phyloP scores from a whole-genome alignment of 2,888 invertebrate genomes.

The Hemithea aestivaria region DNA sequence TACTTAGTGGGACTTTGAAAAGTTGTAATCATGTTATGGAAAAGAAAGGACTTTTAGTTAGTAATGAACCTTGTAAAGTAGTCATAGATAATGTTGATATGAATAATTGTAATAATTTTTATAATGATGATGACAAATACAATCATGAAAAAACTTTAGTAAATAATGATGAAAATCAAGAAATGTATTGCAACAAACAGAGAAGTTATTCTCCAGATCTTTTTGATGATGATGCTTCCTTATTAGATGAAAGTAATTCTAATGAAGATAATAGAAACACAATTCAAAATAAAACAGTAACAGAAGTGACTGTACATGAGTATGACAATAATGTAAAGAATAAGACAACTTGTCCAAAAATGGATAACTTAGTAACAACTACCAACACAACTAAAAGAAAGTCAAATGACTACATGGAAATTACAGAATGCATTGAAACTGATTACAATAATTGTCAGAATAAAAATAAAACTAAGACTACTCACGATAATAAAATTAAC shows the following conservation, averaged over 20 bases:
- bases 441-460: no score
- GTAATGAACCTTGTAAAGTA: constrained; percentile 1
- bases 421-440: no score
- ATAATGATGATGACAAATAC: neutral
- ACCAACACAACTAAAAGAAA: constrained; percentile 25
- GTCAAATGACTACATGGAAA: no score
- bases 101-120: neutral
- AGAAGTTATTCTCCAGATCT: constrained; percentile 69
- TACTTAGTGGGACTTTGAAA: constrained; percentile 56
- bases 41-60: neutral
- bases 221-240: constrained; percentile 67
- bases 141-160: neutral
- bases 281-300: constrained; percentile 8
- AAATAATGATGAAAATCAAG: constrained; percentile 5
- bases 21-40: constrained; percentile 42
- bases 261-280: constrained; percentile 17
- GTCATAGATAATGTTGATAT: constrained; percentile 6
- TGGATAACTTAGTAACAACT: no score
- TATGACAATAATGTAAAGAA: constrained; percentile 4
- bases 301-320: constrained; percentile 49
- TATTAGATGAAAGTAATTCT: constrained; percentile 19
- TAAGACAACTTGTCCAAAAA: no score
- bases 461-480: no score
- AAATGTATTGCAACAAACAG: constrained; percentile 12
- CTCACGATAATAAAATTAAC: no score